Base-by-base conservation (phyloP, 1,140 invertebrate genomes). In the Drusus annulatus region DNA sequence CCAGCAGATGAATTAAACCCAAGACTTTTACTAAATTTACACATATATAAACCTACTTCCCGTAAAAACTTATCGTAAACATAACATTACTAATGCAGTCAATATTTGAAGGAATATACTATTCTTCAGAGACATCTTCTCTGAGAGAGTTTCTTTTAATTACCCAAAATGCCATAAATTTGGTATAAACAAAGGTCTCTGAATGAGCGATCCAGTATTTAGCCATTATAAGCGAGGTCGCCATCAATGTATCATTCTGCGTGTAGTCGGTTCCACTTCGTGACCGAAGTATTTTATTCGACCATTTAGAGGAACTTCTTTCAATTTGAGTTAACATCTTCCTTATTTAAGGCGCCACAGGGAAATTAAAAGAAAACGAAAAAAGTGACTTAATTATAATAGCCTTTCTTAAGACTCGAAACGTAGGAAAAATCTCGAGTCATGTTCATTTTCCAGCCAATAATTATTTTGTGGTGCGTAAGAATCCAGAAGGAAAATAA, bases 381-480 rank as follows among this genome's bases (percentile, higher is more conserved):
- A 87, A 88, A 90, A 83, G 79, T 83, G 76, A 83, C 82, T 83
- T 83, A 83, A 83, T 83, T 83, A 83, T 83, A 83, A 83, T 80
- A 83, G 79, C 63, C 74, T 81, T 81, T 81, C 76, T 69, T 83
- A 83, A 83, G 81, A 80, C 81, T 83, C 77, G 68, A 81, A 81
- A 80, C 76, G 78, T 80, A 80, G 52, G 75, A 83, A 83, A 78
- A 80, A 76, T 82, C 78, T 80, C 81, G 68, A 83, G 81, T 83
- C 81, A 83, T 83, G 81, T 83, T 87, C 87, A 89, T 89, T 90
- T 89, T 90, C 89, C 88, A 87, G 87, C 88, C 86, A 87, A 88
- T 89, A 88, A 90, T 90, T 89, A 89, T 89, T 90, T 89, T 89
- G 88, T 89, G 88, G 86, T 87, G 87, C 88, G 89, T 89, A 87